Base-by-base conservation (phyloP, 2,888 invertebrate species). In the Pachycephus smyrnensis region DNA sequence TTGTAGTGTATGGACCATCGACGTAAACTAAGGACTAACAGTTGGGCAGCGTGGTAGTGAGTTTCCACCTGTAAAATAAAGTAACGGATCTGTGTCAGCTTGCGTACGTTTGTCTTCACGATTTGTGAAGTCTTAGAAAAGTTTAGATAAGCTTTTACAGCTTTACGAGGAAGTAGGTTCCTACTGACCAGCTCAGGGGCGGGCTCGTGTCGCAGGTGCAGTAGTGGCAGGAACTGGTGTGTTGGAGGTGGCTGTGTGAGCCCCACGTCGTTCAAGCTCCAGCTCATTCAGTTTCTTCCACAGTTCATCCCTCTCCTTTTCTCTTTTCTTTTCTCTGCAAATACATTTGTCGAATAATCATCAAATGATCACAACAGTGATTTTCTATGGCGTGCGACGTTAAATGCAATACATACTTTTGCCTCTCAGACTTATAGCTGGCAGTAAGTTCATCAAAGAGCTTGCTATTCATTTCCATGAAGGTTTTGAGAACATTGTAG, bases 391-490 rank as follows among this genome's bases (percentile, higher is more conserved):
- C 23, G 11, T 74, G 55, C 55, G 11, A 74, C 2, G 30, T 74
- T 40, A 68, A 69, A 78, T 12, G 73, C 15, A 12, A 76, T 75
- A 94, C 96, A 95, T 93, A 99, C 99, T 98, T 99, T 95, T 99
- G 99, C 93, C 99, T 94, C 93, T 99, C 99, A 90, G 98, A 97
- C 94, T 99, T 99, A 94, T 99, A 99, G 93, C 98, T 98, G 90
- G 98, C 96, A 91, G 99, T 98, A 92, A 99, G 95, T 93, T 99
- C 99, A 92, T 99, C 99, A 92, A 99, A 99, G 86, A 99, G 94
- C 93, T 98, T 99, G 91, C 98, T 98, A 94, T 99, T 99, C 99
- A 99, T 99, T 93, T 99, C 99, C 99, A 99, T 99, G 93, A 99
- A 99, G 79, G 99, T 96, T 94, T 99, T 99, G 90, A 99, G 96